A percentile compares a stretch with the other conserved stretches of the same genome.
Conservation (phyloP, 2,888 invertebrate genomes). For the Cactoblastis cactorum region DNA sequence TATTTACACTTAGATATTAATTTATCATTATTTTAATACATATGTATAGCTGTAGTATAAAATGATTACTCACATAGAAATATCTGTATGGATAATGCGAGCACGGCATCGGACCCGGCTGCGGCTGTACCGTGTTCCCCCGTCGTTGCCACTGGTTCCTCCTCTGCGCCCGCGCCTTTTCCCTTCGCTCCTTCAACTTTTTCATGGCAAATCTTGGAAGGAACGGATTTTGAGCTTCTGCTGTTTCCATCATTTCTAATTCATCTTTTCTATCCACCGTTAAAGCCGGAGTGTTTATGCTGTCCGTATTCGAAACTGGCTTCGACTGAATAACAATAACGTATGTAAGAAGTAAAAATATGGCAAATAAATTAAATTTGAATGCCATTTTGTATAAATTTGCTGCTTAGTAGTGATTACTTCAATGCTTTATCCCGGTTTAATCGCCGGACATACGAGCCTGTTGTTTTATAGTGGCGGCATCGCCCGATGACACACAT, state of each 20-base stretch:
- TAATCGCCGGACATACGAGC: conserved; percentile 32
- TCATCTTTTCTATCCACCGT: neutral
- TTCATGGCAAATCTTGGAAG: conserved; percentile 67
- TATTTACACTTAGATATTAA: neutral
- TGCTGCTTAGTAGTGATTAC: neutral
- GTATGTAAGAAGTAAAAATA: conserved; percentile 33
- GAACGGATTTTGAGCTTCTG: conserved; percentile 62
- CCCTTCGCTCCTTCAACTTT: conserved; percentile 53
- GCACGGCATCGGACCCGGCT: conserved; percentile 22
- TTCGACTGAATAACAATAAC: conserved; percentile 35
- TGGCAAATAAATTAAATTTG: conserved; percentile 28
- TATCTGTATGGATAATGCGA: conserved; percentile 26
- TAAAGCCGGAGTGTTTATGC: neutral
- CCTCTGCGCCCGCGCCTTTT: conserved; percentile 47
- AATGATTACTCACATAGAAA: neutral
- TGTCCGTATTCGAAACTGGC: conserved; percentile 34
- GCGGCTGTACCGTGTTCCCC: conserved; percentile 24
- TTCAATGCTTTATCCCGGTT: conserved; percentile 45
- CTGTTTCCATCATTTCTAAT: conserved; percentile 62
- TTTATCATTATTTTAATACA: neutral
- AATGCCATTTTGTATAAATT: conserved; percentile 31
- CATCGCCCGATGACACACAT: conserved; percentile 61
- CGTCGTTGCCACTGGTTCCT: conserved; percentile 40
- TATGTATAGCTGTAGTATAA: conserved; percentile 20
- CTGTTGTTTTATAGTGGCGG: conserved; percentile 56